These are phyloP conservation scores for Ctenomys sociabilis DNA, from an alignment of 2,113 vertebrate species.

Conservation along the genomic window DNA sequence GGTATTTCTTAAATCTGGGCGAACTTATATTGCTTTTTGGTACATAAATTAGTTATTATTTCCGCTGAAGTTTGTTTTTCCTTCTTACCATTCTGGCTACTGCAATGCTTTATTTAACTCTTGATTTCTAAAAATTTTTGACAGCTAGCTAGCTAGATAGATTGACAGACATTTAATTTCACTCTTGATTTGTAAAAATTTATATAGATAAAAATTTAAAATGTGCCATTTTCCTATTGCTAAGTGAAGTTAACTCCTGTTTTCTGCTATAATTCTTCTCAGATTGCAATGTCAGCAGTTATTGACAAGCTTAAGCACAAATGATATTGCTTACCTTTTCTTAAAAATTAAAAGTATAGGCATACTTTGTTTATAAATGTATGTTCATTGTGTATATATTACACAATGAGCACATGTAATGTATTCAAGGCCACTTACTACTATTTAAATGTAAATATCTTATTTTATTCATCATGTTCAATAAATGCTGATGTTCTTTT, in stretches of 20 bases:
- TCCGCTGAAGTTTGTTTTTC: constrained; percentile 79
- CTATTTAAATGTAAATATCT: constrained; percentile 93
- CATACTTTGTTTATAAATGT: constrained; percentile 95
- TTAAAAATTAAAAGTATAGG: constrained; percentile 83
- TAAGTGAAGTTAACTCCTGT: constrained; percentile 85
- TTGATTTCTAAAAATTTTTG: constrained; percentile 88
- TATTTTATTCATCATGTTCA: constrained; percentile 98
- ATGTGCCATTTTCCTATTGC: constrained; percentile 90
- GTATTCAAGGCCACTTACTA: constrained; percentile 92
- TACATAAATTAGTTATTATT: constrained; percentile 75
- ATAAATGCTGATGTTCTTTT: constrained; percentile 99
- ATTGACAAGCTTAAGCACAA: constrained; percentile 87
- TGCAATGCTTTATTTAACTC: constrained; percentile 78
- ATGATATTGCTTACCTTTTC: constrained; percentile 88
- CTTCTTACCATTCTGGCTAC: constrained; percentile 68
- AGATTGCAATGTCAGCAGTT: constrained; percentile 87
- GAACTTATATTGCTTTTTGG: constrained; percentile 76
- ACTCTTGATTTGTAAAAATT: too few relatives aligned
- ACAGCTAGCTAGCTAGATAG: too few relatives aligned
- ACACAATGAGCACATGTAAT: constrained; percentile 91
- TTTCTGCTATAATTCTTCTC: constrained; percentile 90
- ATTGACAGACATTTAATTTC: too few relatives aligned
- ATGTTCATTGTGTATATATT: constrained; percentile 94
- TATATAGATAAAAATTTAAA: constrained; percentile 88
- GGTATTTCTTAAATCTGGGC: constrained; percentile 78